Evolutionary conservation across 2,888 invertebrate genomes (phyloP).

Genomic region (Periphyllus acericola): DNA sequence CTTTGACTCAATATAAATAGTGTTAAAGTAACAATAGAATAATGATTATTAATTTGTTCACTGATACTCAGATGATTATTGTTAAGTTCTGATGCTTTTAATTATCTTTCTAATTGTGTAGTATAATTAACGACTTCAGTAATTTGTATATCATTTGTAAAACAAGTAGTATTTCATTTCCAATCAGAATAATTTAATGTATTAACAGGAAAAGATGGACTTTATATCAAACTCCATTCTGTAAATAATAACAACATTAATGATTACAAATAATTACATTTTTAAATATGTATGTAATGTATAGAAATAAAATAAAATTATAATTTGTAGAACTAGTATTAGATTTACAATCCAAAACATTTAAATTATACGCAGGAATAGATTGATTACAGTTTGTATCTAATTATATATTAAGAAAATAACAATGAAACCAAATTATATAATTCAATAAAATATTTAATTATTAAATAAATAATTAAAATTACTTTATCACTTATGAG

Average conservation of each 20-base stretch:
- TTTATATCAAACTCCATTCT: background rate
- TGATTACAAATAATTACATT: background rate
- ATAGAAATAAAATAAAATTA: background rate
- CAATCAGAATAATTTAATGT: background rate
- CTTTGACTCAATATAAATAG: conserved; percentile 63
- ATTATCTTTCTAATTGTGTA: background rate
- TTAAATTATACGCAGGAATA: background rate
- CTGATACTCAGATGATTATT: background rate
- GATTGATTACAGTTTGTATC: background rate
- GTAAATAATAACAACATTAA: background rate
- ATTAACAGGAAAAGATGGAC: background rate
- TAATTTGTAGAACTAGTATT: background rate
- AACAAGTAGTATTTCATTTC: background rate
- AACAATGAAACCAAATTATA: background rate
- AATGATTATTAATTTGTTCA: background rate
- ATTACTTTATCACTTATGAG: conserved; percentile 28
- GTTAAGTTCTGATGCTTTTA: background rate
- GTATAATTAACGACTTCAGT: background rate
- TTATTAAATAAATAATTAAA: background rate
- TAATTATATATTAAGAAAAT: background rate
- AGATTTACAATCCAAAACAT: background rate
- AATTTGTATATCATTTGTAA: background rate
- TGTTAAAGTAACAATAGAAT: conserved; percentile 64
- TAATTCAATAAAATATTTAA: background rate
- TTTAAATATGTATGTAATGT: background rate